Percentiles rank a stretch among this genome's conserved stretches.
Conservation (phyloP, 92 coral and sea anemone species). For the Siderastrea radians region DNA sequence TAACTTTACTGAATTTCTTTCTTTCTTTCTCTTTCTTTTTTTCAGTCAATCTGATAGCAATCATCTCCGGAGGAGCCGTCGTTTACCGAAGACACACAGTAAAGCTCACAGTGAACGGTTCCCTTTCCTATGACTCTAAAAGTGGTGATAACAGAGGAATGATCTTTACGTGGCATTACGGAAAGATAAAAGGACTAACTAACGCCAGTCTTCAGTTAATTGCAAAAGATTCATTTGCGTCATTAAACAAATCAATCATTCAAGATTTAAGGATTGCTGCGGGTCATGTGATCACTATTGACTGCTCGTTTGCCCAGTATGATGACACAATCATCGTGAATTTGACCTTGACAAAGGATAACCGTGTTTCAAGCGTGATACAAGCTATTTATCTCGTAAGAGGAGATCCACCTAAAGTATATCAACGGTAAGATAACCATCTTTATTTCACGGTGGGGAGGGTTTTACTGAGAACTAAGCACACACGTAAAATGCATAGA, state of each 20-base stretch:
- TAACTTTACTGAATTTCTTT: no score
- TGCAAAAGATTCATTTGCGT: neutral
- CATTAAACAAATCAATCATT: neutral
- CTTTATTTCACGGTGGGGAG: no score
- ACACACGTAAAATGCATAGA: no score
- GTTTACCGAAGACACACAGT: no score
- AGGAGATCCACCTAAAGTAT: constrained; percentile 18
- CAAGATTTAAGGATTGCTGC: neutral
- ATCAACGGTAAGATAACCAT: neutral
- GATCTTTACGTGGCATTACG: no score
- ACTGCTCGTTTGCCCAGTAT: neutral
- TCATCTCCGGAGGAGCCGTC: no score
- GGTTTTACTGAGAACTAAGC: no score
- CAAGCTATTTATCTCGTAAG: neutral
- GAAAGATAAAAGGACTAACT: neutral
- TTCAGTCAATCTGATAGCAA: no score
- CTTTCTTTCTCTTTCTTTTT: no score
- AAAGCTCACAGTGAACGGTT: no score
- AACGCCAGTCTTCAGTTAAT: neutral
- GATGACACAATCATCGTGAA: neutral
- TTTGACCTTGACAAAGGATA: neutral
- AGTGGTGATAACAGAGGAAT: no score
- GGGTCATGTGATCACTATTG: neutral
- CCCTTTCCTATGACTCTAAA: no score
- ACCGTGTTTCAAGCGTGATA: neutral